Percentiles rank a stretch among this genome's conserved stretches.
Conservation (phyloP, 1,140 invertebrate species). For the Rhyzopertha dominica region DNA sequence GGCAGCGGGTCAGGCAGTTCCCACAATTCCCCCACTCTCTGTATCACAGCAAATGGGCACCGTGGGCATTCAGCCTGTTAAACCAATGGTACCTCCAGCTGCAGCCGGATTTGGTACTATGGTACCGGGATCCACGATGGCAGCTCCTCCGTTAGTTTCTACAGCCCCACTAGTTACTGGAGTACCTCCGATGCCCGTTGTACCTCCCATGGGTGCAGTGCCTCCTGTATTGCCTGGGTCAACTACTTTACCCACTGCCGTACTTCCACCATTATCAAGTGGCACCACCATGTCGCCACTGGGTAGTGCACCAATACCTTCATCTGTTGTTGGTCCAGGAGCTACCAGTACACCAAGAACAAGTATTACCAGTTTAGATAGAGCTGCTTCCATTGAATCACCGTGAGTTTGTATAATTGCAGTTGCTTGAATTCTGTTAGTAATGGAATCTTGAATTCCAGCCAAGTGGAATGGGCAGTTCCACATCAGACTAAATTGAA, state of each 20-base stretch:
- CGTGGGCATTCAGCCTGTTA: slow-evolving; percentile 5
- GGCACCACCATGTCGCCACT: slow-evolving; percentile 20
- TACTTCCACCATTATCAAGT: too few species aligned
- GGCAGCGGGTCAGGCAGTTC: background rate
- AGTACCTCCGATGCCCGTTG: background rate
- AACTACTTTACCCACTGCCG: background rate
- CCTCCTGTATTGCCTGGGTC: slow-evolving; percentile 8
- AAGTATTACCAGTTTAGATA: slow-evolving; percentile 41
- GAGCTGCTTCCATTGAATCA: slow-evolving; percentile 45
- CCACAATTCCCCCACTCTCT: background rate
- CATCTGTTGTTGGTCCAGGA: slow-evolving; percentile 15
- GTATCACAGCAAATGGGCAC: background rate
- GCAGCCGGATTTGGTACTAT: slow-evolving; percentile 3
- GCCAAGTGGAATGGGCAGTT: slow-evolving; percentile 74
- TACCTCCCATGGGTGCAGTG: background rate
- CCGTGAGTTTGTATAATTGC: slow-evolving; percentile 44
- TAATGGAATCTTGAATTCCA: slow-evolving; percentile 20
- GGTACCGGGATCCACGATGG: slow-evolving; percentile 6
- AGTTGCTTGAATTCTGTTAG: slow-evolving; percentile 5
- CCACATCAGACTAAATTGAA: slow-evolving; percentile 87
- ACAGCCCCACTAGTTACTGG: background rate
- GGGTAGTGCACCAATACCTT: slow-evolving; percentile 5
- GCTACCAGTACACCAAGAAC: slow-evolving; percentile 41
- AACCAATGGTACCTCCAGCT: slow-evolving; percentile 15
- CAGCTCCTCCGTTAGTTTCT: slow-evolving; percentile 12